phyloP scores from a whole-genome alignment of 2,113 vertebrate genomes.

The Dendropsophus ebraccatus region DNA sequence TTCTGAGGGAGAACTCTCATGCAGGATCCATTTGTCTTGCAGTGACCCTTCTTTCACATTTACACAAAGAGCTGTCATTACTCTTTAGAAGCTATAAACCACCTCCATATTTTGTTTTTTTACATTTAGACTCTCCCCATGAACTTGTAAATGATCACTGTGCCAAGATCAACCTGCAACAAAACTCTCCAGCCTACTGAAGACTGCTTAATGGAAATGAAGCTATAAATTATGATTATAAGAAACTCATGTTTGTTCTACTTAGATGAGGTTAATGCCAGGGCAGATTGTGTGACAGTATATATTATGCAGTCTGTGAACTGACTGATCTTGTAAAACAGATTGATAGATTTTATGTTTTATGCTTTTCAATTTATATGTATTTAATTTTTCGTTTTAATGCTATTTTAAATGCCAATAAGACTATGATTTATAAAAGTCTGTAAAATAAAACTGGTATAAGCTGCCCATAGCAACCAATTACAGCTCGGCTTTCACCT shows the following conservation, averaged over 20 bases:
- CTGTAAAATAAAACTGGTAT: too few relatives aligned
- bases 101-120: slow-evolving; percentile 28
- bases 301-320: slow-evolving; percentile 9
- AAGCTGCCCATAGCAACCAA: too few relatives aligned
- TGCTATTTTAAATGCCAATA: neutral
- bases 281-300: neutral
- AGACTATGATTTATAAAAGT: too few relatives aligned
- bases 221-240: slow-evolving; percentile 31
- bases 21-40: slow-evolving; percentile 41
- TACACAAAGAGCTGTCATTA: slow-evolving; percentile 22
- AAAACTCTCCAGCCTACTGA: neutral
- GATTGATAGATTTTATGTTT: neutral
- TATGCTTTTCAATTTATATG: neutral
- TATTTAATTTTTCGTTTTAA: neutral
- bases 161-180: slow-evolving; percentile 41
- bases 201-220: neutral
- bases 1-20: slow-evolving; percentile 4
- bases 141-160: slow-evolving; percentile 20
- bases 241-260: slow-evolving; percentile 9
- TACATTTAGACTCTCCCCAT: slow-evolving; percentile 38
- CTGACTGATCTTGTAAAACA: neutral
- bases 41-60: slow-evolving; percentile 36
- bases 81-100: slow-evolving; percentile 22
- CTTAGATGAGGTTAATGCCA: slow-evolving; percentile 14
- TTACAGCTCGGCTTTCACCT: too few relatives aligned